Evolutionary conservation across 2,888 invertebrate genomes (phyloP).

Genomic region (Rhagonycha lutea): DNA sequence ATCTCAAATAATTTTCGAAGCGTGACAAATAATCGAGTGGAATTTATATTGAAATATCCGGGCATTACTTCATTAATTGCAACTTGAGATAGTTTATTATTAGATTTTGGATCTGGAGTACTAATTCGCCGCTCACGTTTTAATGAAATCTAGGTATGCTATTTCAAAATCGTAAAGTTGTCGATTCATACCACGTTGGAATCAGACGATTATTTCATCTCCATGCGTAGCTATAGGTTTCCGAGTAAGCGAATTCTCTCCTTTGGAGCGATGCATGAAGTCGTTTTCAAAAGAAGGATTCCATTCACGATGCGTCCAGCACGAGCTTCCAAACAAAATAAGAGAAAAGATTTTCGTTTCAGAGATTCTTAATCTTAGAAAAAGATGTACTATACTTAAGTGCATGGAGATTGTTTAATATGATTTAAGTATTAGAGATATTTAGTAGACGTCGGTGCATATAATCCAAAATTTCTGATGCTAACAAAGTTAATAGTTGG

Average conservation of each 20-base stretch:
- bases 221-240: neutral
- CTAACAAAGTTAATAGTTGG: slow-evolving; percentile 51
- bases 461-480: slow-evolving; percentile 31
- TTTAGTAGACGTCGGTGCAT: neutral
- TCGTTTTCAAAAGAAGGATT: neutral
- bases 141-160: slow-evolving; percentile 30
- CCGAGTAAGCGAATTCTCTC: neutral
- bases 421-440: slow-evolving; percentile 1
- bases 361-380: neutral
- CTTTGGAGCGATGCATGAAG: neutral
- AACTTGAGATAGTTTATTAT: slow-evolving; percentile 54
- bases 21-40: slow-evolving; percentile 49
- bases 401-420: neutral
- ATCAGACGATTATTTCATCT: slow-evolving; percentile 1
- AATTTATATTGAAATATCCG: slow-evolving; percentile 54
- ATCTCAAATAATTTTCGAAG: slow-evolving; percentile 47
- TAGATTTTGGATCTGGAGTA: slow-evolving; percentile 45
- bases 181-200: slow-evolving; percentile 20
- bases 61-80: slow-evolving; percentile 50
- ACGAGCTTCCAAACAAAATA: neutral
- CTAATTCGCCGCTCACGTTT: slow-evolving; percentile 32
- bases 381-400: neutral
- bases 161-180: slow-evolving; percentile 29
- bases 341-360: neutral
- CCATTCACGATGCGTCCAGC: neutral